Base-by-base conservation (phyloP, 1,140 invertebrate species). In the Parasteatoda tepidariorum region DNA sequence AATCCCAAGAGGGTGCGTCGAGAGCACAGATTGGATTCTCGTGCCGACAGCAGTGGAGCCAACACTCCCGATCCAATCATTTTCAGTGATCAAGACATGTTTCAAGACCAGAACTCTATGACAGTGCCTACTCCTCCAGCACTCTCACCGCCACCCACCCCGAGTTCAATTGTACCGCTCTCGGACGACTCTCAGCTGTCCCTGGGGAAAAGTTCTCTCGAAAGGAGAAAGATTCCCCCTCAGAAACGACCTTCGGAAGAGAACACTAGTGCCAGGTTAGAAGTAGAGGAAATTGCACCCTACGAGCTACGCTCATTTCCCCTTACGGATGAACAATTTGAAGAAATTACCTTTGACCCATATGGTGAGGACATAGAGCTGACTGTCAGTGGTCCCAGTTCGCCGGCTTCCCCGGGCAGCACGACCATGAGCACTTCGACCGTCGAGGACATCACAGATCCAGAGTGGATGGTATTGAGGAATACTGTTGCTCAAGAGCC, bases 231-330 rank as follows among this genome's bases (percentile, higher is more conserved):
- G 2, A 11, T 38, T 0, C 3, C 33, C 13, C 18, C 24, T 24
- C 34, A 5, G 26, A 74, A 11, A 26, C 55, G 15, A 4, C 11
- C 6, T 15, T 24, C 24, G 22, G 7, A 31, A 30, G 62, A 31
- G 3, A 34, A 66, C 84, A 54, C 57, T 62, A 61, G 57, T 70
- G n/a, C n/a, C n/a, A 11, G 85, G 75, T 59, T 82, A 34, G 54
- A 84, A 83, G 76, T 74, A 78, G 61, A 83, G 22, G 82, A 86
- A 75, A 74, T 88, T 0, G 87, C 90, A 84, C 95, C 95, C 22
- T 96, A 93, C 88, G 93, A 94, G 22, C 91, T 91, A 7, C 91
- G 94, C 85, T 88, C 88, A 66, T 97, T 96, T 89, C 95, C 95
- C 6, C 88, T 96, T 28, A 86, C 89, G 0, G 94, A 95, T 48